Percentiles rank a stretch among this genome's conserved stretches.
Evolutionary conservation across 2,113 vertebrate species (phyloP).

Genomic region (cattle (Bos taurus)): DNA sequence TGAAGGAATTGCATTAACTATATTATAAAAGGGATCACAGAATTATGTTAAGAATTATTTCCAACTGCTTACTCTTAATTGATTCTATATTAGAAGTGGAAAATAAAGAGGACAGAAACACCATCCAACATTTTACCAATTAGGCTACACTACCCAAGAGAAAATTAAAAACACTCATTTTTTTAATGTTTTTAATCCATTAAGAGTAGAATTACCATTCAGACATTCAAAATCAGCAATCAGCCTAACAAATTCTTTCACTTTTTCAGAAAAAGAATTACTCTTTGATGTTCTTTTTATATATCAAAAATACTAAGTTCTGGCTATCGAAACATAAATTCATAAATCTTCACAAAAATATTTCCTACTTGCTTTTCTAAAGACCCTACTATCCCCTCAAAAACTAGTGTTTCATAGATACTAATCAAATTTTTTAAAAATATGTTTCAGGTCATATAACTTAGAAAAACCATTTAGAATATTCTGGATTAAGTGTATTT

Average conservation of each 20-base stretch:
- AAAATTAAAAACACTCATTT: constrained; percentile 70
- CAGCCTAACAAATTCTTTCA: background rate
- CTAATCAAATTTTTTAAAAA: background rate
- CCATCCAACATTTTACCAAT: constrained; percentile 66
- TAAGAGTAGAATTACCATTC: constrained; percentile 40
- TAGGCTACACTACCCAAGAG: constrained; percentile 54
- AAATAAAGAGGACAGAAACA: constrained; percentile 69
- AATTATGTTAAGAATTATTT: constrained; percentile 75
- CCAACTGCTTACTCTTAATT: constrained; percentile 71
- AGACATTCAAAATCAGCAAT: constrained; percentile 46
- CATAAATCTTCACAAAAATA: background rate
- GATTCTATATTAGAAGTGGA: constrained; percentile 72
- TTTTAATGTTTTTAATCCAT: constrained; percentile 62
- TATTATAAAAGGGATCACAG: constrained; percentile 62
- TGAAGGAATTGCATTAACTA: constrained; percentile 67
- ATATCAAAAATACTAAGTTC: constrained; percentile 13
- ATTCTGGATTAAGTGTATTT: background rate
- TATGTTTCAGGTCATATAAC: background rate
- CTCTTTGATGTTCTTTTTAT: background rate
- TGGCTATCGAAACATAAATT: background rate
- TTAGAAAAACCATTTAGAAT: constrained; percentile 10
- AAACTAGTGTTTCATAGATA: background rate
- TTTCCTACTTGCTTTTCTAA: background rate
- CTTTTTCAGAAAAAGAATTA: background rate
- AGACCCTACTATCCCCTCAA: background rate